Base-by-base conservation (phyloP, 1,140 invertebrate genomes). In the Macrostomum lignano region DNA sequence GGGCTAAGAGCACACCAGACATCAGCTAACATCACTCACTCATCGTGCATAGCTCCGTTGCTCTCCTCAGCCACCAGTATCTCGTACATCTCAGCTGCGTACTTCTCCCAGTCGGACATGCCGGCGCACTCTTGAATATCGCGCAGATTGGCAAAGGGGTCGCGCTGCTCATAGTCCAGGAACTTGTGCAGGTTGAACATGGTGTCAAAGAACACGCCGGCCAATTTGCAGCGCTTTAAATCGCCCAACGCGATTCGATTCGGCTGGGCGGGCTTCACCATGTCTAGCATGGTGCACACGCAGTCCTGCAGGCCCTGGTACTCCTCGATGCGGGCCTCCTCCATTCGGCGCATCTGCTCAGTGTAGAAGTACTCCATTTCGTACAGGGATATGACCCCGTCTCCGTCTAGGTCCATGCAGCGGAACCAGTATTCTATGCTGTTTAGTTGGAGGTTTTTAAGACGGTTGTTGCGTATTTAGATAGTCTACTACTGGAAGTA, bases 171-270 rank as follows among this genome's bases (percentile, higher is more conserved):
- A 57, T 98, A 84, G 58, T 93, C 84, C 38, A 94, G 63, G 62
- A 93, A 96, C 58, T 98, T 98, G 52, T 94, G 82, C 37, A 94
- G 63, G 61, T 98, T 98, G 60, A 98, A 91, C 68, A 98, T 94
- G 0, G 91, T 94, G 54, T 98, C 86, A 54, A 86, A 94, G 61
- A 96, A 93, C 39, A 93, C 76, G 5, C 81, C 72, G 6, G 79
- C 82, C 69, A 93, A 74, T 58, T 81, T 82, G 51, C 79, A 93
- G 31, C 65, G 67, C 52, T 86, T 93, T 40, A 96, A 63, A 60
- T 96, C 88, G 36, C 68, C 66, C 25, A 94, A 57, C 0, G 78
- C 72, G 44, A 94, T 73, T 58, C 41, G 40, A 25, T 46, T 45
- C 26, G 37, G 21, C n/a, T 65, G 60, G 29, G 66, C 64, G 9